Conservation (phyloP, 2,888 invertebrate species). For the Sphinx pinastri region DNA sequence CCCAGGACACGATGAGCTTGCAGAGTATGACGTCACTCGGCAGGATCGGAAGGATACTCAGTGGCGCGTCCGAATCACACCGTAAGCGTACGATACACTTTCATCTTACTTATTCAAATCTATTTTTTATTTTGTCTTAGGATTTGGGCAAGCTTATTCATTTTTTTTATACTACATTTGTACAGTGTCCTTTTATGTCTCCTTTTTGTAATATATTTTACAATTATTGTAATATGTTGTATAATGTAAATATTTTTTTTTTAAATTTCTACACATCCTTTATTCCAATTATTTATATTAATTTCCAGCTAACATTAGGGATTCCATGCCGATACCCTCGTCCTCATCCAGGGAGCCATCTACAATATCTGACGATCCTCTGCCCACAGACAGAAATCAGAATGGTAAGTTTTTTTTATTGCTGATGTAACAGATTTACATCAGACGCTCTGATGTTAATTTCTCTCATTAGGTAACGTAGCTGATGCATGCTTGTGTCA, state of each 20-base stretch:
- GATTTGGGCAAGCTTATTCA: too few relatives aligned
- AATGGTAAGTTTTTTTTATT: constrained; percentile 54
- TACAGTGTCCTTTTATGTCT: too few relatives aligned
- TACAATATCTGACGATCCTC: constrained; percentile 67
- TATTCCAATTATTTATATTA: constrained; percentile 7
- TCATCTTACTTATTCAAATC: not conserved
- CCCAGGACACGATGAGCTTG: constrained; percentile 93
- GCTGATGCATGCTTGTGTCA: not conserved
- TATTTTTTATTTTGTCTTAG: not conserved
- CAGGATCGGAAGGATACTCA: constrained; percentile 90
- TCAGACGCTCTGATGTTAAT: not conserved
- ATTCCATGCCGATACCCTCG: constrained; percentile 53
- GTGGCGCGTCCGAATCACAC: constrained; percentile 86
- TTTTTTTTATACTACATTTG: too few relatives aligned
- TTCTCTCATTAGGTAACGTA: not conserved
- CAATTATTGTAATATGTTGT: too few relatives aligned
- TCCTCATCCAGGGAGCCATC: constrained; percentile 70
- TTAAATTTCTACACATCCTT: too few relatives aligned
- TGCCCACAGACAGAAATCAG: constrained; percentile 58
- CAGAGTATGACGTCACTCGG: constrained; percentile 95
- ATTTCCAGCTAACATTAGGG: constrained; percentile 67
- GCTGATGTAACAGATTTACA: not conserved
- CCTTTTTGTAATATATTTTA: too few relatives aligned
- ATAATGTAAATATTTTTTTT: not conserved
- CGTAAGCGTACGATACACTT: constrained; percentile 63